A percentile compares a stretch with the other conserved stretches of the same genome.
phyloP scores from a whole-genome alignment of 2,113 vertebrate genomes.

The Archocentrus centrarchus region DNA sequence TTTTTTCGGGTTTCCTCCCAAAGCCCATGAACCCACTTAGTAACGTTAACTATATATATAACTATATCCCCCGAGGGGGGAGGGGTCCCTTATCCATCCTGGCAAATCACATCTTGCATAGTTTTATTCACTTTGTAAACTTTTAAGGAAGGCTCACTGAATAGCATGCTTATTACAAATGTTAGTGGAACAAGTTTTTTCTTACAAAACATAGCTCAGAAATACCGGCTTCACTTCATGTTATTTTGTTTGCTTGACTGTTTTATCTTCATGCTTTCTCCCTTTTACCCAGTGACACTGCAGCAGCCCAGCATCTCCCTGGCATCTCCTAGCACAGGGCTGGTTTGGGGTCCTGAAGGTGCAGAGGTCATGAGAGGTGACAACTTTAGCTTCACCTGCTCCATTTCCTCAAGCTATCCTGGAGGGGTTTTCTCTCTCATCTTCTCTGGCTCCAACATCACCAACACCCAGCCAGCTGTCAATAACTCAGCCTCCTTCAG shows the following conservation, averaged over 20 bases:
- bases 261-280: background rate
- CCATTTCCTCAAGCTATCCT: background rate
- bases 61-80: too few relatives aligned
- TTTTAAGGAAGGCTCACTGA: too few relatives aligned
- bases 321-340: background rate
- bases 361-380: background rate
- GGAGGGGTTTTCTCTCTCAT: constrained; percentile 9
- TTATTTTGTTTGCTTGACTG: background rate
- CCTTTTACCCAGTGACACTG: background rate
- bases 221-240: too few relatives aligned
- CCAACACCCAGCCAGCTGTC: background rate
- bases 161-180: too few relatives aligned
- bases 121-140: too few relatives aligned
- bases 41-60: too few relatives aligned
- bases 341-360: background rate
- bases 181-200: too few relatives aligned
- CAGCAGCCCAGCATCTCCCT: background rate
- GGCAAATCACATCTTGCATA: too few relatives aligned
- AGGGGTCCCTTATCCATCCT: too few relatives aligned
- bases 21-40: too few relatives aligned
- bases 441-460: background rate
- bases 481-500: constrained; percentile 8
- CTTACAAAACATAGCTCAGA: too few relatives aligned
- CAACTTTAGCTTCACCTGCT: constrained; percentile 11
- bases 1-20: too few relatives aligned